Base-by-base conservation (phyloP, 2,797 vertebrate species). In the Falco novaeseelandiae region DNA sequence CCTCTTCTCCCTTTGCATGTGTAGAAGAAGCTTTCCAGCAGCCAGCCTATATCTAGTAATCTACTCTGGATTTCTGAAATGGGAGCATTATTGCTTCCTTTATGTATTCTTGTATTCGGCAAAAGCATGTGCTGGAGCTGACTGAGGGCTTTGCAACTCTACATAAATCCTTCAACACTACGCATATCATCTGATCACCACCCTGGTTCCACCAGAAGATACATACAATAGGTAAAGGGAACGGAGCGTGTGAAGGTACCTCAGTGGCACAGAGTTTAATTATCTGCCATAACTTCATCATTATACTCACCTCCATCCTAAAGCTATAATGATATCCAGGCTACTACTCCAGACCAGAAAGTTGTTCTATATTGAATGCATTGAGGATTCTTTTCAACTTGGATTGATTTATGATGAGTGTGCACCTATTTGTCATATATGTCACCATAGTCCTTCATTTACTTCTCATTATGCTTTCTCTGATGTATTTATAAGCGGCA, bases 221-320 rank as follows among this genome's bases (percentile, higher is more conserved):
- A 51, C n/a, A 29, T 34, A 23, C 8, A 48, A 48, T 0, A 70
- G 63, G 19, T 57, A 61, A 61, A 88, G 32, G 26, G 36, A 83
- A 65, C 26, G 30, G 19, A 79, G 16, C 8, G 22, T 38, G 61
- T 0, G 0, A 52, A 90, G 27, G 18, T 25, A 71, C 1, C 0
- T 71, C 44, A 55, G 52, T 4, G 42, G 18, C 48, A 59, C 11
- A 5, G 48, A 78, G 20, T 58, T 95, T 49, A 55, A n/a, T n/a
- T 20, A 71, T 20, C 38, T 62, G 26, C 12, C 26, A 16, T 21
- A 51, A 74, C 26, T 44, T 87, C 32, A 71, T 30, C 32, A 18
- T 18, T 16, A 5, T 7, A 36, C 8, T 73, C n/a, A 58, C 14
- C 29, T 90, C 17, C 7, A 30, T 16, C 54, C 40, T 30, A 72